A percentile compares a stretch with the other conserved stretches of the same genome.
Evolutionary conservation across 2,888 invertebrate genomes (phyloP).

Genomic region (Crocallis elinguaria): DNA sequence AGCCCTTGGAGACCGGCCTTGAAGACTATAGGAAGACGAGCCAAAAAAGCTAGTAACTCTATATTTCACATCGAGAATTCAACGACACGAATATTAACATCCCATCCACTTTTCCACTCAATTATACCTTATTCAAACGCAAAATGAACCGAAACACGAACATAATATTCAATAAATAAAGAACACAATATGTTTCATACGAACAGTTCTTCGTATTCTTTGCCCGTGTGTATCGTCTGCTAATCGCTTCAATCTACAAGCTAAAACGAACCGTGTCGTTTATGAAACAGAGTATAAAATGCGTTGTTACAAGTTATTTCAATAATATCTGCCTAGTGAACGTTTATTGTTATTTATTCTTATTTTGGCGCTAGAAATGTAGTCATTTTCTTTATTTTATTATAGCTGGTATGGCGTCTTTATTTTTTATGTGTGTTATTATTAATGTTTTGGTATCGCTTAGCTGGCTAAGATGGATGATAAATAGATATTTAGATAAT

Average conservation of each 20-base stretch:
- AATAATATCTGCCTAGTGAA: conserved; percentile 27
- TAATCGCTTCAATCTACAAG: conserved; percentile 17
- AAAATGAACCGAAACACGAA: conserved; percentile 12
- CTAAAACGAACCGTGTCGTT: conserved; percentile 17
- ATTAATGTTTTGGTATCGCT: not conserved
- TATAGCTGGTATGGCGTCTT: conserved; percentile 16
- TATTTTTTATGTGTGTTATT: conserved; percentile 17
- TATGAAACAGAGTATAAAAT: not conserved
- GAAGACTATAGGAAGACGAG: no score
- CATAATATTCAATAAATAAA: conserved; percentile 18
- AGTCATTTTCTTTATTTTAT: conserved; percentile 36
- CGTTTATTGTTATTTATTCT: conserved; percentile 46
- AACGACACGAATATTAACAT: not conserved
- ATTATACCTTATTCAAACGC: not conserved
- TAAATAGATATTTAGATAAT: no score
- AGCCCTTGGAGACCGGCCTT: no score
- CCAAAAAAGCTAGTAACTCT: not conserved
- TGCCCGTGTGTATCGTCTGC: conserved; percentile 25
- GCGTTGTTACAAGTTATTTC: conserved; percentile 11
- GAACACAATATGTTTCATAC: conserved; percentile 9
- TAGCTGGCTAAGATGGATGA: not conserved
- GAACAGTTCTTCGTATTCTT: conserved; percentile 5
- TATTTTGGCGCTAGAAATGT: conserved; percentile 36
- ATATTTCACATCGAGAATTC: not conserved
- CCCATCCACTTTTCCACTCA: not conserved